Evolutionary conservation across 2,113 vertebrate genomes (phyloP), one percentile per base, ranked within the genome.

Genomic region (Ailurus styani): DNA sequence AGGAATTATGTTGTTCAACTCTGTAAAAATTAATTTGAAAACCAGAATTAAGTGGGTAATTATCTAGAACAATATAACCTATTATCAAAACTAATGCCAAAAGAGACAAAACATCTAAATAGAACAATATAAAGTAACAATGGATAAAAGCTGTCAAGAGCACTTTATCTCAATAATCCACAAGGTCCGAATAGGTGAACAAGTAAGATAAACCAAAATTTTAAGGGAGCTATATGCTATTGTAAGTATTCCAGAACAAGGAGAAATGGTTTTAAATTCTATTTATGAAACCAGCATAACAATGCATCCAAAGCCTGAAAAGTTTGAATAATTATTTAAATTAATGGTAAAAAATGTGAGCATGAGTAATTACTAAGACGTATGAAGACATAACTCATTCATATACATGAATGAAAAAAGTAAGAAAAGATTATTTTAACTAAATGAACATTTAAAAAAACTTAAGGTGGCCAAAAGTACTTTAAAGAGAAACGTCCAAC

Each of bases 241-340:
- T 87, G 2, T 25, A 79, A 78, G 21, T 91, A 17, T 62, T 81
- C 17, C 18, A 52, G 29, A 86, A 52, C 15, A 79, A 85, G 42
- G 90, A 96, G 62, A 21, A 90, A 81, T 64, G 72, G 20, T 72
- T 62, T 73, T 55, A 94, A 79, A 96, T 73, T 87, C 54, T 91
- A 81, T 50, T 94, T 72, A 85, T 54, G n/a, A 96, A 86, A 81
- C 25, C 13, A 81, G 23, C 20, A 9, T 79, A 86, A 62, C 45
- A 86, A 0, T 86, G 42, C 70, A 64, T 86, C 94, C 54, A 86
- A 81, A 90, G 42, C 45, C 29, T 66, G 55, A 79, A 62, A 64
- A 66, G 18, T 40, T 68, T 15, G 34, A 94, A 94, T 20, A 81
- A 77, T 93, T 42, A 89, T 54, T 85, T 85, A 85, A 57, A 85